phyloP scores from a whole-genome alignment of 2,888 invertebrate genomes.

The Camptogramma bilineatum region DNA sequence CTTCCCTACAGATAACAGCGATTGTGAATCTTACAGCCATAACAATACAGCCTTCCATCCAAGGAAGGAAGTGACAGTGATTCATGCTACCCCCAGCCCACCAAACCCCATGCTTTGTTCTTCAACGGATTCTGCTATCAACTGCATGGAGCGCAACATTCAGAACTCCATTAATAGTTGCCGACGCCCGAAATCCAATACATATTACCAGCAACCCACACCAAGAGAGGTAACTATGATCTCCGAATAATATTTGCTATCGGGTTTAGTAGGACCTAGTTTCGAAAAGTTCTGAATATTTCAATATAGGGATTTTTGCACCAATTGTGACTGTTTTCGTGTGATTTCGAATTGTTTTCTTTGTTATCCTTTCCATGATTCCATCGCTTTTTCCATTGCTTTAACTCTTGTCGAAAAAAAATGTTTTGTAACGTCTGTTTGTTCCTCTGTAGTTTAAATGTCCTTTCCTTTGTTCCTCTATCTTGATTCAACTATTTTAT shows the following conservation, averaged over 20 bases:
- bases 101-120: constrained; percentile 38
- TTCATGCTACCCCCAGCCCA: constrained; percentile 44
- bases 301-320: constrained; percentile 3
- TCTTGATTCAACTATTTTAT: no score
- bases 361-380: background rate
- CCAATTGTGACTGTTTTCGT: constrained; percentile 10
- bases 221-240: constrained; percentile 61
- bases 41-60: constrained; percentile 38
- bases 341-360: background rate
- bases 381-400: background rate
- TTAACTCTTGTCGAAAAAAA: background rate
- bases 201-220: constrained; percentile 51
- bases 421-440: background rate
- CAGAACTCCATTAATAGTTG: constrained; percentile 54
- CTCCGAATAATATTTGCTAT: background rate
- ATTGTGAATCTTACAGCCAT: constrained; percentile 43
- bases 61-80: constrained; percentile 46
- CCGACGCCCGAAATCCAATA: constrained; percentile 18
- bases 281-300: background rate
- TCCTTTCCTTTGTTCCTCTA: background rate
- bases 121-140: constrained; percentile 57
- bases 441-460: background rate
- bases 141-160: constrained; percentile 55
- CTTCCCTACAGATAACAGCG: constrained; percentile 76
- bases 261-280: background rate